Evolutionary conservation across 1,140 invertebrate genomes (phyloP).

Genomic region (Atta cephalotes): DNA sequence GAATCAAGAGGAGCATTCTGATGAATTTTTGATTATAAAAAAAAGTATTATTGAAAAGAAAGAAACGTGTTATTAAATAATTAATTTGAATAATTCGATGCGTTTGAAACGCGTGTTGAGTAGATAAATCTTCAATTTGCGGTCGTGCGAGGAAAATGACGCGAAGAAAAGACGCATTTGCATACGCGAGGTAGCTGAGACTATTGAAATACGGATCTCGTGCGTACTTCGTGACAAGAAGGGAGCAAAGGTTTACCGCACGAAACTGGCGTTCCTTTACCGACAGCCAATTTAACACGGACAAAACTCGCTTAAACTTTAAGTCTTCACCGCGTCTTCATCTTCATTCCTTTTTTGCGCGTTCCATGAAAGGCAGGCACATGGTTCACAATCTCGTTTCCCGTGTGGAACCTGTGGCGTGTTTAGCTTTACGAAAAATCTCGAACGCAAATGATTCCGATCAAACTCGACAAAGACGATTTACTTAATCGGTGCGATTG

Average conservation of each 20-base stretch:
- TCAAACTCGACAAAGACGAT: background rate
- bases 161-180: slow-evolving; percentile 4
- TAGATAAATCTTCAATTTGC: background rate
- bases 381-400: background rate
- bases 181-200: background rate
- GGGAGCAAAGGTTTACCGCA: slow-evolving; percentile 45
- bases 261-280: slow-evolving; percentile 64
- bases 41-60: background rate
- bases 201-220: background rate
- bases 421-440: background rate
- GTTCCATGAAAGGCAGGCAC: background rate
- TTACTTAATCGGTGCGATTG: background rate
- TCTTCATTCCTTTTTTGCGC: background rate
- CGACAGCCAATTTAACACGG: slow-evolving; percentile 62
- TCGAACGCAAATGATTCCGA: background rate
- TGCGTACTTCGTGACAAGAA: slow-evolving; percentile 6
- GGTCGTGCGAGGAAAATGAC: background rate
- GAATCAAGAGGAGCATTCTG: background rate
- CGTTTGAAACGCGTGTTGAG: background rate
- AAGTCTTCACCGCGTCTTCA: background rate
- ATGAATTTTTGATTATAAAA: background rate
- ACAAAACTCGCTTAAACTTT: slow-evolving; percentile 5
- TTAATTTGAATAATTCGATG: background rate
- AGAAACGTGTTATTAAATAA: background rate
- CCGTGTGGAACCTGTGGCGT: background rate